phyloP scores from a whole-genome alignment of 2,888 invertebrate genomes.

The Pristionchus arcanus region DNA sequence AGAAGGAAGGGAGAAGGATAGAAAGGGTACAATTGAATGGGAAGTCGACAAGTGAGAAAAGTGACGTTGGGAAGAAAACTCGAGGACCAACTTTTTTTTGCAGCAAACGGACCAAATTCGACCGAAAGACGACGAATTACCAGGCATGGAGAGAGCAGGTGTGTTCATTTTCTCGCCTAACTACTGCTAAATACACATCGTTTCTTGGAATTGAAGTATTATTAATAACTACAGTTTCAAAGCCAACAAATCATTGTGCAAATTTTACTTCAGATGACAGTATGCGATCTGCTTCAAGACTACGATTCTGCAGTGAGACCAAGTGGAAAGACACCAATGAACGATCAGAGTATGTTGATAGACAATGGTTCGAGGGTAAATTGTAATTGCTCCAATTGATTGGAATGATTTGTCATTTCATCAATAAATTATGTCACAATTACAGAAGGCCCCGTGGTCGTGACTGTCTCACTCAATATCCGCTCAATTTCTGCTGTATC shows the following conservation, averaged over 20 bases:
- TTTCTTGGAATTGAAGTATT: not conserved
- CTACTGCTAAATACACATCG: not conserved
- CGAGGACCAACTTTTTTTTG: constrained; percentile 54
- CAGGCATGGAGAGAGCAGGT: constrained; percentile 68
- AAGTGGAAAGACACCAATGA: constrained; percentile 71
- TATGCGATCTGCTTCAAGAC: constrained; percentile 75
- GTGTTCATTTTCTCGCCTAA: not conserved
- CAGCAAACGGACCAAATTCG: constrained; percentile 77
- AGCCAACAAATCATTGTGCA: constrained; percentile 66
- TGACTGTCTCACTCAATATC: constrained; percentile 73
- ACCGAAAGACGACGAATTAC: constrained; percentile 77
- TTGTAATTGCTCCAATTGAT: no score
- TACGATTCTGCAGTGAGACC: constrained; percentile 77
- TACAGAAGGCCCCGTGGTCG: constrained; percentile 74
- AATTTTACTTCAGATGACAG: constrained; percentile 67
- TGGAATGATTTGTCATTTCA: no score
- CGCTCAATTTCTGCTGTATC: constrained; percentile 77
- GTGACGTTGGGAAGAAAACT: not conserved
- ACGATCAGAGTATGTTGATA: constrained; percentile 67
- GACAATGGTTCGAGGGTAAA: not conserved
- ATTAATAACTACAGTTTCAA: not conserved
- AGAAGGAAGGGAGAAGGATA: constrained; percentile 10
- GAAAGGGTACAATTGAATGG: constrained; percentile 37
- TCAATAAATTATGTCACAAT: not conserved
- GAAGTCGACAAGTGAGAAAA: constrained; percentile 20